These are phyloP conservation scores for Hypselothyrea guttata DNA, from an alignment of 2,888 invertebrate genomes.

Conservation along the genomic window DNA sequence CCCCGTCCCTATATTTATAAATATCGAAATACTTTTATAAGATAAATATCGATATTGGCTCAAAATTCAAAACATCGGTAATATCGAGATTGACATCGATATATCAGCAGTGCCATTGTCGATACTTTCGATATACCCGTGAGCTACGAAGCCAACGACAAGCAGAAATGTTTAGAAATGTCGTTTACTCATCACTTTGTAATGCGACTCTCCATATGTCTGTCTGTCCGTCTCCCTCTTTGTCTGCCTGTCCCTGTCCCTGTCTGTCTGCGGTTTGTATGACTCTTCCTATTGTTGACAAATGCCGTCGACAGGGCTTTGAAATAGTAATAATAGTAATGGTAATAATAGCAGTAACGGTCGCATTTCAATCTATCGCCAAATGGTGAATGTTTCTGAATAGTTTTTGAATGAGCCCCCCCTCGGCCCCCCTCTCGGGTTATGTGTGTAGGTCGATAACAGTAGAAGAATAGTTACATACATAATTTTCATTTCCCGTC, in stretches of 20 bases:
- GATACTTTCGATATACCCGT: too few species aligned
- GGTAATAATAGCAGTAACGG: conserved; percentile 30
- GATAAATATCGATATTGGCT: too few species aligned
- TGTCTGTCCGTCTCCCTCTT: not conserved
- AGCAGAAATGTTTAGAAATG: too few species aligned
- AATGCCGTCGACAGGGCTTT: conserved; percentile 33
- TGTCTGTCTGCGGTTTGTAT: conserved; percentile 5
- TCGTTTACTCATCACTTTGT: too few species aligned
- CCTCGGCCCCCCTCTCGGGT: conserved; percentile 5
- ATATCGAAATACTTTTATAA: too few species aligned
- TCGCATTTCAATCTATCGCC: conserved; percentile 23
- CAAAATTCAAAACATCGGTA: too few species aligned
- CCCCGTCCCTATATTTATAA: too few species aligned
- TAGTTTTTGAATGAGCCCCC: conserved; percentile 16
- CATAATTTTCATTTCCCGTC: conserved; percentile 1
- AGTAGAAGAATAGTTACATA: conserved; percentile 29
- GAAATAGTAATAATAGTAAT: too few species aligned
- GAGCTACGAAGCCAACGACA: too few species aligned
- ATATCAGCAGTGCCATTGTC: too few species aligned
- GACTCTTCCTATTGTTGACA: conserved; percentile 27
- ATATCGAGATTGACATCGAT: too few species aligned
- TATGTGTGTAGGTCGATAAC: conserved; percentile 27
- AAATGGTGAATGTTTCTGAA: conserved; percentile 17
- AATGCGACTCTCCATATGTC: too few species aligned
- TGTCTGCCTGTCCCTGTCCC: conserved; percentile 18